phyloP scores from a whole-genome alignment of 23 tunicate species.

The Halocynthia roretzi region DNA sequence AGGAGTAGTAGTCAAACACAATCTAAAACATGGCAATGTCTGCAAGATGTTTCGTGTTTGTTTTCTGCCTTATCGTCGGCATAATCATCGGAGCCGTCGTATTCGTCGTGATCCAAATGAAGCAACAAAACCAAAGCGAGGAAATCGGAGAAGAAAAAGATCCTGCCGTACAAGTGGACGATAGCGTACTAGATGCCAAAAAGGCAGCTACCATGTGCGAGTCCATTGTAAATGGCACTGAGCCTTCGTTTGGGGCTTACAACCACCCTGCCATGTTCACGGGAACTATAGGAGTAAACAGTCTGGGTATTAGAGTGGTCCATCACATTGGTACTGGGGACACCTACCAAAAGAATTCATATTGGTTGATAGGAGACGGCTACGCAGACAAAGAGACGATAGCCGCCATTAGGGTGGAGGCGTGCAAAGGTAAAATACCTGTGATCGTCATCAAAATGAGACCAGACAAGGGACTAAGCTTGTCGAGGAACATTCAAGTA shows the following conservation, averaged over 20 bases:
- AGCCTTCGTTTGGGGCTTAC: slow-evolving; percentile 13
- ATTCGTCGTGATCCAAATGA: slow-evolving; percentile 33
- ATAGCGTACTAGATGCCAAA: background rate
- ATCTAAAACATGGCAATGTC: slow-evolving; percentile 64
- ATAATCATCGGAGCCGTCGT: slow-evolving; percentile 51
- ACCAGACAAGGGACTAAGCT: slow-evolving; percentile 48
- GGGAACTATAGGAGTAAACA: background rate
- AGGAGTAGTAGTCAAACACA: background rate
- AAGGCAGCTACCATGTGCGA: slow-evolving; percentile 22
- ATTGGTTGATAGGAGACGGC: slow-evolving; percentile 75
- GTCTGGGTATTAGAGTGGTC: background rate
- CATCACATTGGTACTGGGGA: background rate
- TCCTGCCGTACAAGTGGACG: slow-evolving; percentile 3
- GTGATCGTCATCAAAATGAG: slow-evolving; percentile 73
- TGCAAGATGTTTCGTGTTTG: slow-evolving; percentile 37
- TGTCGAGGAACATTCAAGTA: slow-evolving; percentile 19
- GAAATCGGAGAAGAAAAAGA: slow-evolving; percentile 8
- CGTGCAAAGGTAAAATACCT: slow-evolving; percentile 61
- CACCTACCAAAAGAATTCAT: slow-evolving; percentile 43
- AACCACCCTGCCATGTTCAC: slow-evolving; percentile 16
- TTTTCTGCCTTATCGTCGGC: slow-evolving; percentile 23
- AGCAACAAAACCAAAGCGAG: slow-evolving; percentile 23
- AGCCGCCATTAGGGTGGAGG: slow-evolving; percentile 29
- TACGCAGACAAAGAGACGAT: slow-evolving; percentile 38
- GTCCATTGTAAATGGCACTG: slow-evolving; percentile 22